Conservation (phyloP, 2,888 invertebrate species). For the Meloe dianella region DNA sequence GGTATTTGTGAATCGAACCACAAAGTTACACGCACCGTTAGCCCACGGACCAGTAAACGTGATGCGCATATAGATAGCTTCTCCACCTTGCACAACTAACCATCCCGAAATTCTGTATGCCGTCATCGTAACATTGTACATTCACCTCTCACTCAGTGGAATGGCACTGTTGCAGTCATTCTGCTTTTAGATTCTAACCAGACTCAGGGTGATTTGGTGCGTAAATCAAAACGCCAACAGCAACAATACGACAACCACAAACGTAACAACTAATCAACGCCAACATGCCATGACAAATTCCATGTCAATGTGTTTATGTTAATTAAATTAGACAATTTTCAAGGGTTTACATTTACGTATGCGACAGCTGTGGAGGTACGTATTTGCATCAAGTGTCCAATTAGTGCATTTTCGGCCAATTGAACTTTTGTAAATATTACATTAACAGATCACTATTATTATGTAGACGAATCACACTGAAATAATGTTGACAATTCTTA, state of each 20-base stretch:
- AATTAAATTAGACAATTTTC: constrained; percentile 18
- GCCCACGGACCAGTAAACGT: constrained; percentile 53
- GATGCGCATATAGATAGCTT: constrained; percentile 46
- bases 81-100: constrained; percentile 47
- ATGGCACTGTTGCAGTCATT: neutral
- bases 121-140: constrained; percentile 41
- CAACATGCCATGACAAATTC: constrained; percentile 17
- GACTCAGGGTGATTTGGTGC: constrained; percentile 11
- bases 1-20: constrained; percentile 39
- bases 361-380: neutral
- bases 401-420: constrained; percentile 29
- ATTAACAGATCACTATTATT: constrained; percentile 17
- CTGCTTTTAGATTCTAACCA: constrained; percentile 10
- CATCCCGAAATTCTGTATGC: constrained; percentile 50
- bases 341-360: neutral
- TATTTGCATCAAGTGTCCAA: constrained; percentile 23
- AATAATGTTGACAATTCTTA: constrained; percentile 16
- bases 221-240: constrained; percentile 13
- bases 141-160: constrained; percentile 36
- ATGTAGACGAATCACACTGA: neutral
- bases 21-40: constrained; percentile 59
- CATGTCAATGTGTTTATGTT: constrained; percentile 25
- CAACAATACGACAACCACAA: constrained; percentile 13
- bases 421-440: constrained; percentile 28
- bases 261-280: constrained; percentile 27